Evolutionary conservation across 2,888 invertebrate genomes (phyloP), one percentile per base, ranked within the genome.

Genomic region (Pollenia labialis): DNA sequence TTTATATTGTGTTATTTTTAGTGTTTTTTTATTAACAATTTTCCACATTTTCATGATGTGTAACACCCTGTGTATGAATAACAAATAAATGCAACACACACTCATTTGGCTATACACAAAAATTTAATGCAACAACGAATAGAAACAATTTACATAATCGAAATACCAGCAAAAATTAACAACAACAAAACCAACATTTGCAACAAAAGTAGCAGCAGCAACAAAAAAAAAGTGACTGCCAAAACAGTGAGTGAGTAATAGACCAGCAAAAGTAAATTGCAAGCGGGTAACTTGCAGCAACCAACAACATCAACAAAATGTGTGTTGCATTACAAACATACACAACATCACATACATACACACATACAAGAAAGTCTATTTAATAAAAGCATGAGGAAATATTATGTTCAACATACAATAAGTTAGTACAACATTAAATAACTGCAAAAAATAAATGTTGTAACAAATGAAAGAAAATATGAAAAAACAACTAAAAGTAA

Each of bases 91-190:
- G 56, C 75, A 58, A 52, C 50, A n/a, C 12, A 56, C 56, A 69
- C 54, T 1, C 11, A 18, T 69, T 42, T 60, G 16, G 12, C n/a
- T 69, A 23, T 44, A 18, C 9, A 52, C 32, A 76, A 48, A 72
- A 52, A 58, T 14, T 68, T 54, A 85, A 85, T 85, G 79, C 84
- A 85, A 80, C 84, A 84, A 54, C 60, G 74, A 79, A 79, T 74
- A 68, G 23, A 46, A 79, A 68, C 58, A 68, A 85, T 80, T 85
- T 85, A 69, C 84, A 85, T 85, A 85, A 85, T 85, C 79, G 14
- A 82, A 82, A 82, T 62, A 75, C 46, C 76, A 76, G 52, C 81
- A 23, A 56, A 54, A 56, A 42, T 6, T 12, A 6, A 44, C 58
- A 68, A 69, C n/a, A 72, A 52, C 50, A 44, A 42, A 10, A 68